Percentiles rank a stretch among this genome's conserved stretches.
Conservation (phyloP, 2,113 vertebrate species). For the Aspidoscelis tigris region DNA sequence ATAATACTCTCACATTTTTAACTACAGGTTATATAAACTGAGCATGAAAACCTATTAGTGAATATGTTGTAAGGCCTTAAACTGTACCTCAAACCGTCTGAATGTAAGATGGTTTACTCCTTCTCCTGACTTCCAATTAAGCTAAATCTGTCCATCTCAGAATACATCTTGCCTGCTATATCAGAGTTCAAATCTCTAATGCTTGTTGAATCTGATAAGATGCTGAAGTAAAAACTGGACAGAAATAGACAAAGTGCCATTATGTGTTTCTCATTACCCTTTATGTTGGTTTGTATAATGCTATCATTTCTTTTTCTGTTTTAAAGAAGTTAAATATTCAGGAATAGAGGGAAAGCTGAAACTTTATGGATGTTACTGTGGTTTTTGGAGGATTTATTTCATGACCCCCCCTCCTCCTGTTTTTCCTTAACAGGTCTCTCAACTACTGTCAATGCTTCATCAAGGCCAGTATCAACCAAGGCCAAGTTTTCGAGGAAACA, state of each 20-base stretch:
- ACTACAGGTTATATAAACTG: background rate
- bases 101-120: constrained; percentile 4
- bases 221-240: constrained; percentile 22
- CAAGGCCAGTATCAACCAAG: constrained; percentile 98
- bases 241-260: constrained; percentile 16
- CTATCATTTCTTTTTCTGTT: background rate
- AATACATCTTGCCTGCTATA: background rate
- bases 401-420: constrained; percentile 48
- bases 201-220: constrained; percentile 24
- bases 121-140: background rate
- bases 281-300: background rate
- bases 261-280: constrained; percentile 22
- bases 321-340: too few relatives aligned
- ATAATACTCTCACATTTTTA: constrained; percentile 1
- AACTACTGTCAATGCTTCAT: constrained; percentile 99
- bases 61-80: constrained; percentile 26
- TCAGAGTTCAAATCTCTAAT: constrained; percentile 19
- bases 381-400: constrained; percentile 33
- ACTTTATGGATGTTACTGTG: too few relatives aligned
- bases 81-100: background rate
- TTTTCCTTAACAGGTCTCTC: constrained; percentile 95
- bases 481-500: constrained; percentile 98
- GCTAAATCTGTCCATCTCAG: constrained; percentile 1
- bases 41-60: constrained; percentile 8
- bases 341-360: too few relatives aligned